Evolutionary conservation across 1,140 invertebrate species (phyloP), one percentile per base, ranked within the genome.

Genomic region (Linepithema humile): DNA sequence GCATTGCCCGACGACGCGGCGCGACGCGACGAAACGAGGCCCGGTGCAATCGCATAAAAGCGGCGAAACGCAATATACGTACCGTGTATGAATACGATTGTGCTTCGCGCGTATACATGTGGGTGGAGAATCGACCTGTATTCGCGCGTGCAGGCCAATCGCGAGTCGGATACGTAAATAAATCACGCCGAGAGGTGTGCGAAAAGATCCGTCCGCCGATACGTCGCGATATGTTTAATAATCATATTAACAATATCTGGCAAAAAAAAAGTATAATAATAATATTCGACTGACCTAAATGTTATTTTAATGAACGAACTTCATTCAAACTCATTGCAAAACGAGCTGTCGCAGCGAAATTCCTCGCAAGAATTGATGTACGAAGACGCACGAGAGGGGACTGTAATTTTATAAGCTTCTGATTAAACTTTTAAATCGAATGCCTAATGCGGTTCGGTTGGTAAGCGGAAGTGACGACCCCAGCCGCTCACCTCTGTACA

Each of bases 371-470:
- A 55, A 35, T 20, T n/a, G n/a, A n/a, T n/a, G n/a, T n/a, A 85
- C 75, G 74, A 86, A 84, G 86, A 88, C 43, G 70, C 65, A n/a
- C 15, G 50, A n/a, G 50, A 6, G 20, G 3, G 7, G 43, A 88
- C 87, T 82, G 91, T 91, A 93, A 92, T 94, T 94, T 92, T 93
- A 93, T 92, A 93, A 92, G 90, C 85, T 89, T 77, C 91, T 92
- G 94, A 94, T 94, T 94, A 94, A 94, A 94, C 94, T 94, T 94
- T 93, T 94, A 94, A 94, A 94, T 94, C 92, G 84, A 92, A 93
- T 88, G 91, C 89, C 90, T 90, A 92, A 91, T 89, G 91, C 92
- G 90, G 90, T 90, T 92, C 90, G 90, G 88, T 93, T 92, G 92
- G 91, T 91, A 92, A 92, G 89, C 94, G 94, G 94, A 94, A 94